phyloP scores from a whole-genome alignment of 1,140 invertebrate species.

The Eriosoma lanigerum region DNA sequence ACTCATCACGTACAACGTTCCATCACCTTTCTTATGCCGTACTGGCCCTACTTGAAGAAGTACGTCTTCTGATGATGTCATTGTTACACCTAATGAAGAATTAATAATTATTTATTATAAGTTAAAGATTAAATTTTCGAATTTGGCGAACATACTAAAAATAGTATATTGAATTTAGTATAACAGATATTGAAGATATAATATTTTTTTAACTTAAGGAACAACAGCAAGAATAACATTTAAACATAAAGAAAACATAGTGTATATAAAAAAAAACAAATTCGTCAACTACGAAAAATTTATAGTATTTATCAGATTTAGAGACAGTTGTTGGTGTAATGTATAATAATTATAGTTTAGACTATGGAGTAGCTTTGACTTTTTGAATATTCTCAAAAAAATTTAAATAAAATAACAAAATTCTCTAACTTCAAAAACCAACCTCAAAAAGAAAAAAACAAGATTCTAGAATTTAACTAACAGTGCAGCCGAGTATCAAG shows the following conservation, averaged over 20 bases:
- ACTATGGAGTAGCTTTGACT: neutral
- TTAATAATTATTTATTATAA: neutral
- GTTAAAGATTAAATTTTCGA: too few species aligned
- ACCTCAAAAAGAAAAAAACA: slow-evolving; percentile 3
- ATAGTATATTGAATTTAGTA: too few species aligned
- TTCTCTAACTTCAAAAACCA: neutral
- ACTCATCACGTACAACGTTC: slow-evolving; percentile 93
- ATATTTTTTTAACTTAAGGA: too few species aligned
- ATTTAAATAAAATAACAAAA: slow-evolving; percentile 28
- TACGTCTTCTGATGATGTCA: slow-evolving; percentile 88
- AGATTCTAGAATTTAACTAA: neutral
- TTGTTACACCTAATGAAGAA: slow-evolving; percentile 62
- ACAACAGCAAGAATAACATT: too few species aligned
- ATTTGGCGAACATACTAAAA: too few species aligned
- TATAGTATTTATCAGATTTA: too few species aligned
- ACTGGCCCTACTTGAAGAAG: slow-evolving; percentile 88
- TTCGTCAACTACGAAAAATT: too few species aligned
- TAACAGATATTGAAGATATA: too few species aligned
- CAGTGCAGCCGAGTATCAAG: slow-evolving; percentile 9
- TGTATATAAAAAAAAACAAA: too few species aligned
- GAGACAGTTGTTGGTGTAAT: too few species aligned
- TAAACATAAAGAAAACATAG: too few species aligned
- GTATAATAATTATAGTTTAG: too few species aligned
- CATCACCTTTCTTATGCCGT: slow-evolving; percentile 93
- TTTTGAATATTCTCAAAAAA: neutral